Evolutionary conservation across 2,797 vertebrate genomes (phyloP), one percentile per base, ranked within the genome.

Genomic region (Pangasius larnaudii): DNA sequence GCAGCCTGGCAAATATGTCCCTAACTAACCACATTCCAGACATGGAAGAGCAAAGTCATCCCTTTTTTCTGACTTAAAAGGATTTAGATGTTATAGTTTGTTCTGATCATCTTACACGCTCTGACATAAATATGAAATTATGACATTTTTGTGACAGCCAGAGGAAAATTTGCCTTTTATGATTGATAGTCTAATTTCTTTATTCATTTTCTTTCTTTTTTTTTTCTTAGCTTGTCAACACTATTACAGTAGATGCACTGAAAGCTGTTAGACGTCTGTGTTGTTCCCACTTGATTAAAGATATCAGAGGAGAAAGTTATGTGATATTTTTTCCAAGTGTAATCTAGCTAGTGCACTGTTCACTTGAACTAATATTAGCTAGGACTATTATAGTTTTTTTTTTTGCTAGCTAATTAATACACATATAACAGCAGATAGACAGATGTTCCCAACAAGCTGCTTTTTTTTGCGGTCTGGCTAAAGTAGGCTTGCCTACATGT

Each of bases 401-500:
- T 56, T 1, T n/a, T 13, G 77, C 53, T 14, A 59, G 19, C 7
- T 80, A 59, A 81, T 61, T 61, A 81, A 42, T 81, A 42, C 36
- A 42, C 36, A 61, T 14, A 58, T 39, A 39, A 80, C 16, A 51
- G 42, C 46, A 53, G 5, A 84, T 69, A 67, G 42, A 84, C 39
- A 84, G 42, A 67, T 33, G 46, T 67, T 84, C n/a, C 46, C 61
- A 67, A 67, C 33, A 81, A 61, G 58, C 79, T 61, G 19, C 4
- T 81, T 59, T 81, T 75, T 74, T 39, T 36, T 30, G 67, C 27
- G 8, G 2, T 61, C 51, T 46, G 56, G 27, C 53, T 85, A 59
- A 85, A 85, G 39, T 74, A 75, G 82, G n/a, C 30, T 86, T 65
- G 85, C 75, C 46, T 86, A 39, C 18, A 81, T 87, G 71, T 80